Percentiles rank a stretch among this genome's conserved stretches.
Conservation (phyloP, 2,113 vertebrate species). For the Planiliza haematocheilus region DNA sequence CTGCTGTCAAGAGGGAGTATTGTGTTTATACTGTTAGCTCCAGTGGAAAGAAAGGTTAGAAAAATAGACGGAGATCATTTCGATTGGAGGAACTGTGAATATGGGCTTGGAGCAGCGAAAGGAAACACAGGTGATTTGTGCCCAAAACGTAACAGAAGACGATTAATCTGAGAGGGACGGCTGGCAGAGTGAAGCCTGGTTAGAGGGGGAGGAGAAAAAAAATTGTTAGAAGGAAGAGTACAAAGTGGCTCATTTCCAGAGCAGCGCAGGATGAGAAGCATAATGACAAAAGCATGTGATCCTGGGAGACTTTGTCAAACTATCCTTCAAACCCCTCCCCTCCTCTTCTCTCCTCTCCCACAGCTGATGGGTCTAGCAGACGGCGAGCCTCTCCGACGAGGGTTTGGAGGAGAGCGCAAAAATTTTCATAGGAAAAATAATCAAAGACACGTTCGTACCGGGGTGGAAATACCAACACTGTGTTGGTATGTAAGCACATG, state of each 20-base stretch:
- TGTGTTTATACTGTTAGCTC: constrained; percentile 11
- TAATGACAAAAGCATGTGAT: constrained; percentile 75
- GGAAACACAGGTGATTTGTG: constrained; percentile 31
- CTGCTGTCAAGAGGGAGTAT: constrained; percentile 10
- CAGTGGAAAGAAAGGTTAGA: constrained; percentile 9
- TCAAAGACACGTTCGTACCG: constrained; percentile 21
- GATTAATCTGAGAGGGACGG: constrained; percentile 39
- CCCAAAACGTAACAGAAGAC: constrained; percentile 43
- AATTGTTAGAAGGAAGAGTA: constrained; percentile 17
- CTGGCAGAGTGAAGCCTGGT: constrained; percentile 2
- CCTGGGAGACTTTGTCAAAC: constrained; percentile 60
- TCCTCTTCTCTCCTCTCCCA: constrained; percentile 35
- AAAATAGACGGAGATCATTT: constrained; percentile 35
- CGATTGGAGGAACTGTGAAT: constrained; percentile 11
- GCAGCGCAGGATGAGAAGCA: constrained; percentile 52
- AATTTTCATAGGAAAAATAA: constrained; percentile 20
- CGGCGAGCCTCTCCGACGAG: constrained; percentile 17
- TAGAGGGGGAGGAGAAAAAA: constrained; percentile 19
- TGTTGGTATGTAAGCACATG: constrained; percentile 32
- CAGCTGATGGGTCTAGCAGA: constrained; percentile 67
- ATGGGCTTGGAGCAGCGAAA: constrained; percentile 9
- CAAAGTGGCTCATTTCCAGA: constrained; percentile 53
- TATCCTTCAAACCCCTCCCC: constrained; percentile 44
- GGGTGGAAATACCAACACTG: constrained; percentile 48
- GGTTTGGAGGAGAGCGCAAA: constrained; percentile 9